These are phyloP conservation scores for Leptopilina clavipes DNA, from an alignment of 1,140 invertebrate genomes.

Conservation along the genomic window DNA sequence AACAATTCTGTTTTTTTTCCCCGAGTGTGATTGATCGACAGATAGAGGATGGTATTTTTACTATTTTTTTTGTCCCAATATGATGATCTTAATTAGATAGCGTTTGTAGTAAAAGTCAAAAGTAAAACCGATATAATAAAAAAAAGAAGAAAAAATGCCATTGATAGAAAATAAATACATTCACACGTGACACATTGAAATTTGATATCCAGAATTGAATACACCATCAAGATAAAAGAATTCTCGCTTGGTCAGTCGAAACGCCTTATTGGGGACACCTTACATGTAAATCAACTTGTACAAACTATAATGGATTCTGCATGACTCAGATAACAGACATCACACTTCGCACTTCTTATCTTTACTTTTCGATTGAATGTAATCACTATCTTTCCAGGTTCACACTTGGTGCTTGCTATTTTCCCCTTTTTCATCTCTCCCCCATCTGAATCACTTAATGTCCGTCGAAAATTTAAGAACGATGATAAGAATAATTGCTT, in stretches of 20 bases:
- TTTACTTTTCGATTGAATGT: conserved; percentile 22
- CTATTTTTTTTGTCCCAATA: not conserved
- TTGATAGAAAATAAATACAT: conserved; percentile 1
- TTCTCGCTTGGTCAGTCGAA: not conserved
- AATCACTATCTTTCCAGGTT: conserved; percentile 27
- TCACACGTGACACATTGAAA: not conserved
- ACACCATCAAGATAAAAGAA: conserved; percentile 28
- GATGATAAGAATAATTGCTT: conserved; percentile 4
- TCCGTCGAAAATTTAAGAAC: not conserved
- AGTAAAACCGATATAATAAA: not conserved
- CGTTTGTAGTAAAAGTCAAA: not conserved
- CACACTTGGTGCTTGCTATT: not conserved
- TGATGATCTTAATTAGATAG: conserved; percentile 25
- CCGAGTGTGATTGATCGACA: conserved; percentile 18
- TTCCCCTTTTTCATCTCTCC: not conserved
- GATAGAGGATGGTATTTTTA: not conserved
- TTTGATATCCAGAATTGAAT: conserved; percentile 18
- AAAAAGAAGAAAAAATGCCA: not conserved
- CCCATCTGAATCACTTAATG: conserved; percentile 7
- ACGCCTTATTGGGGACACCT: conserved; percentile 1
- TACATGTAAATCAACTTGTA: conserved; percentile 28
- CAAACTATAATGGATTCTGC: conserved; percentile 21
- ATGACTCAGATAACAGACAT: not conserved
- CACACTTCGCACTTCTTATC: conserved; percentile 21
- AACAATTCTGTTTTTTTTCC: not conserved